These are phyloP conservation scores for Drosophila repletoides DNA, from an alignment of 1,140 invertebrate species.

Conservation along the genomic window DNA sequence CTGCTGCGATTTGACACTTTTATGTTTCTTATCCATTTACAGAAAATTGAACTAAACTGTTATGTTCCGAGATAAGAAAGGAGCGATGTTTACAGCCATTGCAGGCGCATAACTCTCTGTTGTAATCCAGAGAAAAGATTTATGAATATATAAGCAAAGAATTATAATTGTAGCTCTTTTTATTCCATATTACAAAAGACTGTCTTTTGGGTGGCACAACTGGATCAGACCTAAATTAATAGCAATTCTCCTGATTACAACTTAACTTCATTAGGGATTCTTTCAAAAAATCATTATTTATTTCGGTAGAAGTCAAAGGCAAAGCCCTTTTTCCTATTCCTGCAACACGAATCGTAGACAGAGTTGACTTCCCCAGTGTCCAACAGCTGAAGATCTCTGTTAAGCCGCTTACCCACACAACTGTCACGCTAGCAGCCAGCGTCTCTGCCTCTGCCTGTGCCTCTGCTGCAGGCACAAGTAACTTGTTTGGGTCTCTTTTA, in stretches of 20 bases:
- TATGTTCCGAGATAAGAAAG: neutral
- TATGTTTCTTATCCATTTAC: constrained; percentile 12
- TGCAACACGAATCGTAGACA: constrained; percentile 17
- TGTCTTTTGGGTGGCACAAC: constrained; percentile 53
- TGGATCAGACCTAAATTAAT: constrained; percentile 41
- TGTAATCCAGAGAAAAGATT: too few relatives aligned
- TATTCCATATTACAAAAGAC: neutral
- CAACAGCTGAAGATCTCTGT: constrained; percentile 48
- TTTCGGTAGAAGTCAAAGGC: constrained; percentile 43
- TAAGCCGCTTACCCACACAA: constrained; percentile 76
- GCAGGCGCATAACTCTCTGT: too few relatives aligned
- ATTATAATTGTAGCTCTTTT: too few relatives aligned
- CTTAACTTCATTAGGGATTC: constrained; percentile 53
- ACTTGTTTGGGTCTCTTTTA: constrained; percentile 70
- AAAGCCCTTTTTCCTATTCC: constrained; percentile 18
- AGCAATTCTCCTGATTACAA: constrained; percentile 50
- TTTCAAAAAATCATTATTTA: constrained; percentile 63
- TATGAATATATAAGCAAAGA: too few relatives aligned
- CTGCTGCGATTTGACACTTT: constrained; percentile 9
- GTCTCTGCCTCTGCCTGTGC: too few relatives aligned
- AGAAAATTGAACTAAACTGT: neutral
- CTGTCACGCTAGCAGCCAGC: constrained; percentile 65
- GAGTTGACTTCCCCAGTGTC: constrained; percentile 14
- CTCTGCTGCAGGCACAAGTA: constrained; percentile 41
- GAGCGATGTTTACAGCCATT: neutral